Percentiles rank a stretch among this genome's conserved stretches.
These are phyloP conservation scores for Mustela nigripes DNA, from an alignment of 2,113 vertebrate species.

Conservation along the genomic window DNA sequence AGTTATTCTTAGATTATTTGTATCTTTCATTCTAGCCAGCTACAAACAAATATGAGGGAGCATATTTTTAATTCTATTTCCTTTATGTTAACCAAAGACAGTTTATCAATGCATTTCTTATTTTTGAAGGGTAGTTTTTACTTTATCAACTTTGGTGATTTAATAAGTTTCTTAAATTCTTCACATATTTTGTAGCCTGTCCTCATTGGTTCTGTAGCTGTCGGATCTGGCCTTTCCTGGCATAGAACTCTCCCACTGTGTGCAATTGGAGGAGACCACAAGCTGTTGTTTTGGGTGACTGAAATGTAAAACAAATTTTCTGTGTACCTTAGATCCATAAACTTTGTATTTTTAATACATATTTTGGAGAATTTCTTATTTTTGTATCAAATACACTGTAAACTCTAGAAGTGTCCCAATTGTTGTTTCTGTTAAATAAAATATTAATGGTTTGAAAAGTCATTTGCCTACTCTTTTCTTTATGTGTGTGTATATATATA, in stretches of 20 bases:
- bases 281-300: slow-evolving; percentile 97
- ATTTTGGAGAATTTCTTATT: slow-evolving; percentile 77
- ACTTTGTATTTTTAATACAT: slow-evolving; percentile 70
- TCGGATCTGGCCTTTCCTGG: slow-evolving; percentile 97
- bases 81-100: not conserved
- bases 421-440: slow-evolving; percentile 76
- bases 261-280: slow-evolving; percentile 94
- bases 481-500: not conserved
- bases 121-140: slow-evolving; percentile 1
- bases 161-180: slow-evolving; percentile 12
- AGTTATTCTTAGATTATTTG: not conserved
- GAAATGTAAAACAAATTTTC: slow-evolving; percentile 91
- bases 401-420: slow-evolving; percentile 49
- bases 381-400: slow-evolving; percentile 75
- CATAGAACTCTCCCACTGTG: slow-evolving; percentile 96
- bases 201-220: slow-evolving; percentile 90
- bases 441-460: slow-evolving; percentile 60
- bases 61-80: slow-evolving; percentile 51
- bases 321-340: slow-evolving; percentile 48
- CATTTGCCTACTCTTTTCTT: slow-evolving; percentile 14
- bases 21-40: not conserved
- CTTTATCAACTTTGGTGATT: not conserved
- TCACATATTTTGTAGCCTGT: slow-evolving; percentile 90
- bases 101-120: not conserved
- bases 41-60: not conserved